phyloP scores from a whole-genome alignment of 2,113 vertebrate genomes.

The Tricholaema leucomelas region DNA sequence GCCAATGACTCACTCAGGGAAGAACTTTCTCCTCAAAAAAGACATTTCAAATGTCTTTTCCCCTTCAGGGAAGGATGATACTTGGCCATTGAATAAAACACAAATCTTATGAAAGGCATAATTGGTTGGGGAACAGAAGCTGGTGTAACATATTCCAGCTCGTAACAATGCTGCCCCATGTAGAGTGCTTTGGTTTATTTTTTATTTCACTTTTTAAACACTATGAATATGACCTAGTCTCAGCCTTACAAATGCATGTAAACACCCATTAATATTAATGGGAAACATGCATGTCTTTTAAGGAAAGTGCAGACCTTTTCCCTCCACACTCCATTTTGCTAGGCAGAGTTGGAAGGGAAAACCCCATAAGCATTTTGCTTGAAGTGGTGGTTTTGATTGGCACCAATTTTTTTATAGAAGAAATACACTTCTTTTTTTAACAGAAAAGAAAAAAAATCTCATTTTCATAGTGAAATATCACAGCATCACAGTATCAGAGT shows the following conservation, averaged over 20 bases:
- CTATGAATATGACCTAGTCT: conserved; percentile 53
- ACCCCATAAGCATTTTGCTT: neutral
- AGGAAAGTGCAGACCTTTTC: neutral
- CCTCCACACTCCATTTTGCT: neutral
- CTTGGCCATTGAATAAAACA: neutral
- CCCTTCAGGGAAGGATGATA: conserved; percentile 16
- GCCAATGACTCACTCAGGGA: too few relatives aligned
- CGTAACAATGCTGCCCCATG: neutral
- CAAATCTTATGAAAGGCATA: conserved; percentile 34
- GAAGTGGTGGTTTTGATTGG: neutral
- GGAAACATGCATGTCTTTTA: conserved; percentile 22
- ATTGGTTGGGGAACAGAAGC: conserved; percentile 61
- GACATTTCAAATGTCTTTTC: conserved; percentile 48
- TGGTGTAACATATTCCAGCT: conserved; percentile 44
- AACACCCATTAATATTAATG: conserved; percentile 55
- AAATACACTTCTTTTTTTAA: neutral
- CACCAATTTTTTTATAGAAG: neutral
- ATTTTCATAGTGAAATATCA: neutral
- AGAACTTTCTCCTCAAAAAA: too few relatives aligned
- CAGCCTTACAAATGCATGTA: conserved; percentile 38
- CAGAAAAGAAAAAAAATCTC: neutral
- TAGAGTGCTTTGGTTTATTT: conserved; percentile 14
- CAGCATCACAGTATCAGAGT: too few relatives aligned
- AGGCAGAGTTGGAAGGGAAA: neutral
- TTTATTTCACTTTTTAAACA: neutral